Percentiles rank a stretch among this genome's conserved stretches.
These are phyloP conservation scores for Nasua narica DNA, from an alignment of 2,797 vertebrate genomes.

Conservation along the genomic window DNA sequence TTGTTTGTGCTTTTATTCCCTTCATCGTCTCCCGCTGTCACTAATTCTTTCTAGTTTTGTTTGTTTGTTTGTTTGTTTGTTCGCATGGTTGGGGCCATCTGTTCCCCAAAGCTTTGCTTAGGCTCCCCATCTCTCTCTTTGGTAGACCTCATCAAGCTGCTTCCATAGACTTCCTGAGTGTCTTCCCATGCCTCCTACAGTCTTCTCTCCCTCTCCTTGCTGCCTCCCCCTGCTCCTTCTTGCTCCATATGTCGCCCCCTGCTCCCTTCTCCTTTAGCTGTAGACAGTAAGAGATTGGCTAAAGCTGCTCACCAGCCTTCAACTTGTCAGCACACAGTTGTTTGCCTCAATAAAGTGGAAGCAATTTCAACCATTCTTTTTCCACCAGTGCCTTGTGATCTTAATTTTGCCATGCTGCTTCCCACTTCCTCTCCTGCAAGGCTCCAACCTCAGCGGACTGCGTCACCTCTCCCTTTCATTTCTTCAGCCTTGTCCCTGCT, in stretches of 20 bases:
- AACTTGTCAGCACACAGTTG: neutral
- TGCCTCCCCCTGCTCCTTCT: slow-evolving; percentile 21
- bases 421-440: neutral
- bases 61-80: neutral
- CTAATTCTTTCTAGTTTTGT: neutral
- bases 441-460: neutral
- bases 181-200: neutral
- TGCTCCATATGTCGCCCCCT: neutral
- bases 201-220: neutral
- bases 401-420: neutral
- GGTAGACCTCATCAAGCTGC: neutral
- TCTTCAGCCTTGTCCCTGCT: neutral
- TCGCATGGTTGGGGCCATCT: neutral
- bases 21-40: neutral
- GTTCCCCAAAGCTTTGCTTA: neutral
- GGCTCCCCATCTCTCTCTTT: neutral
- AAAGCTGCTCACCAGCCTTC: neutral
- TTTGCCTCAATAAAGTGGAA: neutral
- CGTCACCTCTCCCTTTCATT: neutral
- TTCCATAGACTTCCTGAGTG: neutral
- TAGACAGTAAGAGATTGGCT: neutral
- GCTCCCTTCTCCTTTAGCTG: neutral
- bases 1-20: slow-evolving; percentile 3
- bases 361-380: neutral
- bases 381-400: neutral